Conservation (phyloP, 2,888 invertebrate genomes). For the Lymantria dispar region DNA sequence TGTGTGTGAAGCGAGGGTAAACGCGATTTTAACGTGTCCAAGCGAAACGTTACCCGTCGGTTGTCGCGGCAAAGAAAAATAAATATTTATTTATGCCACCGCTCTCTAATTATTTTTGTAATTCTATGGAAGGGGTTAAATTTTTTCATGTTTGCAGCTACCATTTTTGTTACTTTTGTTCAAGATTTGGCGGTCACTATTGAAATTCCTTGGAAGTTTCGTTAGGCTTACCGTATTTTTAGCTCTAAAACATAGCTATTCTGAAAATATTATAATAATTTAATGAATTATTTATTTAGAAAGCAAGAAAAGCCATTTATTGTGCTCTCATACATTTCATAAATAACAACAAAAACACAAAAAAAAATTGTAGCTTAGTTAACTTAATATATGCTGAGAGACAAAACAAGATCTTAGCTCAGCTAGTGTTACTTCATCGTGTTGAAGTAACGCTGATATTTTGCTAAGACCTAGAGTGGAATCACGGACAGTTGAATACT, state of each 20-base stretch:
- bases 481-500: too few relatives aligned
- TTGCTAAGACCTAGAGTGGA: too few relatives aligned
- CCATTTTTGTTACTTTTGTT: conserved; percentile 42
- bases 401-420: too few relatives aligned
- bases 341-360: too few relatives aligned
- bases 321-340: too few relatives aligned
- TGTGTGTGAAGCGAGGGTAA: conserved; percentile 36
- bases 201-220: conserved; percentile 28
- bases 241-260: conserved; percentile 3
- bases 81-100: conserved; percentile 46
- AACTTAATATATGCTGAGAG: too few relatives aligned
- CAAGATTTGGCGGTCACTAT: conserved; percentile 33
- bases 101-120: conserved; percentile 60
- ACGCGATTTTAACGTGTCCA: conserved; percentile 56
- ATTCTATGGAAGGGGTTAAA: conserved; percentile 58
- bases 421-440: too few relatives aligned
- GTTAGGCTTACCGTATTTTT: conserved; percentile 15
- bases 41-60: conserved; percentile 51
- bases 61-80: conserved; percentile 44
- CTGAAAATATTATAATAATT: conserved; percentile 1
- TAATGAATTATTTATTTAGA: too few relatives aligned
- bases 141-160: conserved; percentile 40
- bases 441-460: too few relatives aligned
- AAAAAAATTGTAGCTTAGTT: too few relatives aligned
- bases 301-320: too few relatives aligned